Evolutionary conservation across 2,888 invertebrate species (phyloP).

Genomic region (Augochlorella aurata): DNA sequence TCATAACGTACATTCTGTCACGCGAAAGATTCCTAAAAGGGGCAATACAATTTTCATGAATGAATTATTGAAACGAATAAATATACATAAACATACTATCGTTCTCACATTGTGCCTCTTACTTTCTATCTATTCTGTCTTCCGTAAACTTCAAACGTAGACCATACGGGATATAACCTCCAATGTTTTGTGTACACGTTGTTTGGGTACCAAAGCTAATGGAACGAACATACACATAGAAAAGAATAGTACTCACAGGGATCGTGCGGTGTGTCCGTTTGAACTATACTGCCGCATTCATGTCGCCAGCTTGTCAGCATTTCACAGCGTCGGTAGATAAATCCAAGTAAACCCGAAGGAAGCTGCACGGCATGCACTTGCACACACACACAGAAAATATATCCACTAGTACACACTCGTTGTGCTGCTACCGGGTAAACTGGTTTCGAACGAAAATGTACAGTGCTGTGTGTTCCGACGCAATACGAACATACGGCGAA

Average conservation of each 20-base stretch:
- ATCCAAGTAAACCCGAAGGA: slow-evolving; percentile 62
- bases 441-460: slow-evolving; percentile 9
- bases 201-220: neutral
- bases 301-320: slow-evolving; percentile 77
- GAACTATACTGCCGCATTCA: slow-evolving; percentile 72
- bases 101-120: neutral
- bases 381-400: slow-evolving; percentile 29
- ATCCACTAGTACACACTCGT: slow-evolving; percentile 37
- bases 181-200: slow-evolving; percentile 25
- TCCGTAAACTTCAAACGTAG: slow-evolving; percentile 49
- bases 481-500: slow-evolving; percentile 14
- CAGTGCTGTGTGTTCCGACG: neutral
- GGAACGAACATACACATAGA: neutral
- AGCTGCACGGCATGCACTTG: slow-evolving; percentile 56
- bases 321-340: slow-evolving; percentile 73
- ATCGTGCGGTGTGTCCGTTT: slow-evolving; percentile 68
- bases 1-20: too few species aligned
- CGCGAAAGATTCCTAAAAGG: neutral
- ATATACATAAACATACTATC: neutral
- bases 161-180: slow-evolving; percentile 53
- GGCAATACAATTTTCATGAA: neutral
- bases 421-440: slow-evolving; percentile 32
- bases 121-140: slow-evolving; percentile 5
- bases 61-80: neutral
- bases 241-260: slow-evolving; percentile 68